Evolutionary conservation across 2,113 vertebrate species (phyloP), one percentile per base, ranked within the genome.

Genomic region (Pleuronectes platessa): DNA sequence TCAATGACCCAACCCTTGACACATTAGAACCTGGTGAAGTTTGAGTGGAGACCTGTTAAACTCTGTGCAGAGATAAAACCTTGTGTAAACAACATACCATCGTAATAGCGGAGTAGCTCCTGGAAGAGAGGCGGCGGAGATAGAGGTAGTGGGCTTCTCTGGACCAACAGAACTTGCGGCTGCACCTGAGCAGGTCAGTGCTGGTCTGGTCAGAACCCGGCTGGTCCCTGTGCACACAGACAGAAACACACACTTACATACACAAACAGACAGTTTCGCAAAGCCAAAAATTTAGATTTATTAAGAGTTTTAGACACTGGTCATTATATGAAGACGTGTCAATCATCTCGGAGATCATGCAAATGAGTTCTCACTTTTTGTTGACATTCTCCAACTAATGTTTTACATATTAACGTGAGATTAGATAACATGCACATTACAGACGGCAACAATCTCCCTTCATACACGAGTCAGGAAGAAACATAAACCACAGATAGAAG

Each of bases 111-210:
- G 90, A 90, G 81, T 73, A 90, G 85, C 89, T 92, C 47, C 89
- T 90, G 37, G 89, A 89, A 7, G 93, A 94, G 54, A 93, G 86
- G 24, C 91, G 91, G 20, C 89, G 89, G 0, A 93, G 87, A 60
- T 88, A 93, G 81, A 93, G 66, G 80, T 90, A 93, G 61, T 93
- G 92, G 53, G 92, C 87, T 88, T 93, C 92, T 86, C 86, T 89
- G 77, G 91, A 88, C 89, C 91, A 94, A 67, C 82, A 91, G 75
- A 94, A 88, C 76, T 80, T 91, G 56, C 87, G 68, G 60, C 81
- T 74, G 63, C 84, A 91, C 74, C 89, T 89, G 68, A 92, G 83
- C 14, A 93, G 87, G 51, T 93, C 90, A 37, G 88, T 87, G 83
- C 79, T 84, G 84, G 85, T 83, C 76, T 85, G 93, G 54, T 94